These are phyloP conservation scores for Salvator merianae DNA, from an alignment of 2,113 vertebrate species.

Conservation along the genomic window DNA sequence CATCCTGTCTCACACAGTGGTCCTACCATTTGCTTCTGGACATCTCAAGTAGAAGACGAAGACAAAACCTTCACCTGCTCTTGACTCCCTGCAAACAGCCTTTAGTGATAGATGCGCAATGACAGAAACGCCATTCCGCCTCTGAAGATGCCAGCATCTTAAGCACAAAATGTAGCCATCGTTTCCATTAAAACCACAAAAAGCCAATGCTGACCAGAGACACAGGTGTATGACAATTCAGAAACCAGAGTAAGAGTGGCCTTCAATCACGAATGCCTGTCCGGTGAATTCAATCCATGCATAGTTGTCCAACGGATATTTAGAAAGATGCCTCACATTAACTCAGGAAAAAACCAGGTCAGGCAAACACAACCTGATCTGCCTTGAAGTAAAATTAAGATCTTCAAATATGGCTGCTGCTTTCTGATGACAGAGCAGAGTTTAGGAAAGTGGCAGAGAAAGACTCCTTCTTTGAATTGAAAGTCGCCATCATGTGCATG, in stretches of 20 bases:
- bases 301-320: not conserved
- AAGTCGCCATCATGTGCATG: no score
- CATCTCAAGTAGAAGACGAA: no score
- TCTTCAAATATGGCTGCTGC: no score
- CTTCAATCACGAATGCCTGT: not conserved
- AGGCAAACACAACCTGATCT: not conserved
- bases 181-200: not conserved
- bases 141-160: not conserved
- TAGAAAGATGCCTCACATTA: not conserved
- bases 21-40: no score
- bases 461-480: not conserved
- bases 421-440: not conserved
- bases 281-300: no score
- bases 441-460: not conserved
- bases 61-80: no score
- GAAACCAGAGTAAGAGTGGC: not conserved
- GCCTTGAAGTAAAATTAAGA: not conserved
- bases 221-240: not conserved
- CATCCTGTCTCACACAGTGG: no score
- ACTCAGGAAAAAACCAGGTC: not conserved
- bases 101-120: no score
- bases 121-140: not conserved
- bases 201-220: no score
- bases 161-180: no score
- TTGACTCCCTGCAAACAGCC: no score